Percentiles rank a stretch among this genome's conserved stretches.
Evolutionary conservation across 2,888 invertebrate genomes (phyloP).

Genomic region (Tinea semifulvella): DNA sequence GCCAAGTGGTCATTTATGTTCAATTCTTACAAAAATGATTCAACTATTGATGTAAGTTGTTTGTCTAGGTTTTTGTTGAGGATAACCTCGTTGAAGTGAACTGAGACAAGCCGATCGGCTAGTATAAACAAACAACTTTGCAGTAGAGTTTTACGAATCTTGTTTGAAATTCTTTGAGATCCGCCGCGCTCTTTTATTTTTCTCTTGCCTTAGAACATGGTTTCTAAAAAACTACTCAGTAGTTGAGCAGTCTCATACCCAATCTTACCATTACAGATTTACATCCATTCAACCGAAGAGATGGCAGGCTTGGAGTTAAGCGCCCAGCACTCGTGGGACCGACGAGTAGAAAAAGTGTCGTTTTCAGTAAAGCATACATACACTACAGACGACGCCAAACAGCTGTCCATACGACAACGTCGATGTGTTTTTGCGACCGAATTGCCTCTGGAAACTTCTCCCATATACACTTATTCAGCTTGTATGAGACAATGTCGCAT

Average conservation of each 20-base stretch:
- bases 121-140: no score
- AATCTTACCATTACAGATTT: conserved; percentile 45
- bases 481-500: conserved; percentile 81
- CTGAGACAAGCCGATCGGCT: no score
- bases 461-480: conserved; percentile 74
- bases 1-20: conserved; percentile 71
- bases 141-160: no score
- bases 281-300: conserved; percentile 74
- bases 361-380: conserved; percentile 81
- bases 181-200: no score
- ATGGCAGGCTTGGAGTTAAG: conserved; percentile 73
- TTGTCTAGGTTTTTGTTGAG: no score
- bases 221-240: no score
- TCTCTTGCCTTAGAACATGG: no score
- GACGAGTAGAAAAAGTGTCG: conserved; percentile 65
- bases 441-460: conserved; percentile 65
- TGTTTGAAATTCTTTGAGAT: no score
- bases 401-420: conserved; percentile 72
- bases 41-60: conserved; percentile 46
- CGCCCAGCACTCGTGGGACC: conserved; percentile 76
- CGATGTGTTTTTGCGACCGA: conserved; percentile 79
- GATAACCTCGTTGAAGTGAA: no score
- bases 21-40: conserved; percentile 54
- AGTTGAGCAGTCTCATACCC: no score
- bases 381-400: conserved; percentile 77